phyloP scores from a whole-genome alignment of 2,797 vertebrate genomes.

The Xiphophorus birchmanni region DNA sequence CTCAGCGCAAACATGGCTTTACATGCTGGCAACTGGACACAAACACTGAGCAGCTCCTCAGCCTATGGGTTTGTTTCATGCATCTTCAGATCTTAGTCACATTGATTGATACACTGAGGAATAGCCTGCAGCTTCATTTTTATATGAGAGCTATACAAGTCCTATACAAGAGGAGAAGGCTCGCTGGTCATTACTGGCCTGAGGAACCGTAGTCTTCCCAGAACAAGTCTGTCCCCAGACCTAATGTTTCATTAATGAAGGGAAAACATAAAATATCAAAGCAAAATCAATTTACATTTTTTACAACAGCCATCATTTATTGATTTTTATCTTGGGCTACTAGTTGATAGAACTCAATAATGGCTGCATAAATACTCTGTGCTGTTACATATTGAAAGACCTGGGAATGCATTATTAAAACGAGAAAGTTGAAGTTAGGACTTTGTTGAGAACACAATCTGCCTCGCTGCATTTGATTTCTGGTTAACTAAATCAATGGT shows the following conservation, averaged over 20 bases:
- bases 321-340: conserved; percentile 40
- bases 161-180: conserved; percentile 48
- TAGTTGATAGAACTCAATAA: conserved; percentile 37
- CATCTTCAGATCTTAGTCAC: conserved; percentile 77
- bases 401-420: conserved; percentile 28
- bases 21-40: not conserved
- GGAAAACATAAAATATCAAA: conserved; percentile 56
- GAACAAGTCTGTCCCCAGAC: conserved; percentile 22
- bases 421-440: conserved; percentile 13
- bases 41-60: conserved; percentile 20
- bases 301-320: conserved; percentile 50
- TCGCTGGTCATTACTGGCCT: conserved; percentile 46
- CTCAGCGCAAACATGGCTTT: conserved; percentile 3
- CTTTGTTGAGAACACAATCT: not conserved
- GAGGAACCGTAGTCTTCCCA: conserved; percentile 44
- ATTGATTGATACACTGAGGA: conserved; percentile 80
- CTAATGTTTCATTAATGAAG: conserved; percentile 56
- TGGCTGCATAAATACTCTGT: conserved; percentile 41
- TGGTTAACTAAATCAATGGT: conserved; percentile 15
- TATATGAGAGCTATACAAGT: conserved; percentile 58
- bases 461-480: not conserved
- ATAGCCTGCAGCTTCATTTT: conserved; percentile 72
- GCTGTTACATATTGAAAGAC: conserved; percentile 44
- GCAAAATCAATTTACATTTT: conserved; percentile 47
- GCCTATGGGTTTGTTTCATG: conserved; percentile 66